Evolutionary conservation across 2,113 vertebrate species (phyloP).

Genomic region (Agelaius phoeniceus): DNA sequence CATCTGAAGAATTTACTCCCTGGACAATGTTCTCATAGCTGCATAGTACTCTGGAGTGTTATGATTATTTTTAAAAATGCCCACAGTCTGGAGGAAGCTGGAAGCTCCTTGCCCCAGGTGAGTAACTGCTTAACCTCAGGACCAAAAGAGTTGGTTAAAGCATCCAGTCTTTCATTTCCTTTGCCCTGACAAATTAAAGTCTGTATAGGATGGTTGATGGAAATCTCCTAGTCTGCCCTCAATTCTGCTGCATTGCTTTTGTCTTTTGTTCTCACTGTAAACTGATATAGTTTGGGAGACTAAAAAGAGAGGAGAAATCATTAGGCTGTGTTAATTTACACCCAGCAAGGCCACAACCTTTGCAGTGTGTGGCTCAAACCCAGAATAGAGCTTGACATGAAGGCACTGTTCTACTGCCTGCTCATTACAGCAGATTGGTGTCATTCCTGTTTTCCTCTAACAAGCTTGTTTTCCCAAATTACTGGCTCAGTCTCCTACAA

Average conservation of each 20-base stretch:
- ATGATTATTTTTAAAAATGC: neutral
- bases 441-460: neutral
- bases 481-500: neutral
- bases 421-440: neutral
- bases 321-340: neutral
- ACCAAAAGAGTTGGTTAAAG: neutral
- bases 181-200: neutral
- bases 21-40: neutral
- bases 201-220: neutral
- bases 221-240: neutral
- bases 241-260: neutral
- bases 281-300: neutral
- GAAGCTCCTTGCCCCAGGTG: neutral
- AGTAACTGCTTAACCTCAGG: slow-evolving; percentile 13
- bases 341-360: neutral
- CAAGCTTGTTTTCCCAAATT: neutral
- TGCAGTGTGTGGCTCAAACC: neutral
- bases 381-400: neutral
- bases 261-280: neutral
- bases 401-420: neutral
- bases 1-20: neutral
- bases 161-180: neutral
- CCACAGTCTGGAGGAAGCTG: neutral
- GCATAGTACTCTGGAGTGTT: neutral
- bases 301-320: neutral